Conservation (phyloP, 2,888 invertebrate genomes). For the Prenolepis imparis region DNA sequence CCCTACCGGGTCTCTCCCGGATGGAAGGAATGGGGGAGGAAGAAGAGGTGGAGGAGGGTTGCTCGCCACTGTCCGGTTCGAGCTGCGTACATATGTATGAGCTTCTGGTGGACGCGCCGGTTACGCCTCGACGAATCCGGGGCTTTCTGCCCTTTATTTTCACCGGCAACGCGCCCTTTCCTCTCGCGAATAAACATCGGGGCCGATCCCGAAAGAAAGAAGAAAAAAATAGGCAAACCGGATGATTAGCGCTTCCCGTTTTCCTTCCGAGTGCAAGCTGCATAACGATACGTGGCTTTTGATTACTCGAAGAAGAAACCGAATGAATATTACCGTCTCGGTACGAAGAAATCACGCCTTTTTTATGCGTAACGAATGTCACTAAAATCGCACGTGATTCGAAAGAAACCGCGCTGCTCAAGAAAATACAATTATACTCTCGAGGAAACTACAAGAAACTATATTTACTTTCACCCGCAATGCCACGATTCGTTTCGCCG, state of each 20-base stretch:
- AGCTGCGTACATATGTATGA: constrained; percentile 83
- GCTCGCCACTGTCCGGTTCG: constrained; percentile 69
- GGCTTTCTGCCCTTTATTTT: constrained; percentile 76
- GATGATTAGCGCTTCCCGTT: constrained; percentile 61
- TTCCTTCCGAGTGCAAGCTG: constrained; percentile 48
- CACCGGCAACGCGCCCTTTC: constrained; percentile 54
- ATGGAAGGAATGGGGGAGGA: constrained; percentile 60
- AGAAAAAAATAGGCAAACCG: constrained; percentile 61
- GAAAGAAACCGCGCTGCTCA: constrained; percentile 11
- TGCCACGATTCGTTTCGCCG: constrained; percentile 26
- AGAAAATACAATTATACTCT: constrained; percentile 13
- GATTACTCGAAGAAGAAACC: not conserved
- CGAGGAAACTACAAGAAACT: constrained; percentile 26
- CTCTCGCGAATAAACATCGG: constrained; percentile 68
- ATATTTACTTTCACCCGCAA: constrained; percentile 32
- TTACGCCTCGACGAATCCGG: constrained; percentile 78
- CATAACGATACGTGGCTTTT: constrained; percentile 34
- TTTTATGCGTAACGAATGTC: constrained; percentile 22
- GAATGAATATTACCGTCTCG: not conserved
- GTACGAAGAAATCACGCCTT: constrained; percentile 27
- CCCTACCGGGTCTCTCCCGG: constrained; percentile 64
- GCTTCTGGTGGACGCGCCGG: constrained; percentile 78
- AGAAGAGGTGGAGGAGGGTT: constrained; percentile 62
- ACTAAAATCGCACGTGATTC: constrained; percentile 23
- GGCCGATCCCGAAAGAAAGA: constrained; percentile 58